Conservation (phyloP, 2,113 vertebrate genomes). For the Dicaeum eximium region DNA sequence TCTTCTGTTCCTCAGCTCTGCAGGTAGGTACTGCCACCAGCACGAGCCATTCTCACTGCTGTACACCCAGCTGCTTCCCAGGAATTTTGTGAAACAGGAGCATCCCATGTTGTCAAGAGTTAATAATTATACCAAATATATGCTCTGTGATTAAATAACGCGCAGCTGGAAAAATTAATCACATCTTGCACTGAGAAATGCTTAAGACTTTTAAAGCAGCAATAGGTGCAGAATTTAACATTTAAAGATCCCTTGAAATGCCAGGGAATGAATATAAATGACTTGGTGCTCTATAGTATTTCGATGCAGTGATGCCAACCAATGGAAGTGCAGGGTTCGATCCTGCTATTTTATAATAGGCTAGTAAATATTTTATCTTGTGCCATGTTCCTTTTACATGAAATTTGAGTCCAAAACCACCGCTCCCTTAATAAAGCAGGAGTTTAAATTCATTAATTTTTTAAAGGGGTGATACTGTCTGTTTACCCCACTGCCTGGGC, state of each 20-base stretch:
- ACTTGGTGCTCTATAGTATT: neutral
- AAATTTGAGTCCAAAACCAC: neutral
- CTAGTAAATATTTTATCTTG: conserved; percentile 44
- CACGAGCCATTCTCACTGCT: neutral
- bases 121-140: conserved; percentile 32
- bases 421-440: neutral
- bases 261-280: conserved; percentile 56
- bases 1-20: neutral
- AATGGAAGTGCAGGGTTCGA: neutral
- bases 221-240: conserved; percentile 41
- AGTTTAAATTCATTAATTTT: neutral
- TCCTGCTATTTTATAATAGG: conserved; percentile 33
- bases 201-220: conserved; percentile 38
- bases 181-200: neutral
- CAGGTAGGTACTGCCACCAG: neutral
- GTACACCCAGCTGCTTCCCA: neutral
- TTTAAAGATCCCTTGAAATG: conserved; percentile 54
- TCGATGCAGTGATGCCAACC: neutral
- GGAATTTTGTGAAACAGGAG: neutral
- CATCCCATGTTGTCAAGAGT: neutral
- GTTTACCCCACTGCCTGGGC: neutral
- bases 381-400: neutral
- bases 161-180: conserved; percentile 42
- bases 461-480: neutral
- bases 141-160: conserved; percentile 29